Conservation (phyloP, 2,888 invertebrate species). For the Polydesmus complanatus region DNA sequence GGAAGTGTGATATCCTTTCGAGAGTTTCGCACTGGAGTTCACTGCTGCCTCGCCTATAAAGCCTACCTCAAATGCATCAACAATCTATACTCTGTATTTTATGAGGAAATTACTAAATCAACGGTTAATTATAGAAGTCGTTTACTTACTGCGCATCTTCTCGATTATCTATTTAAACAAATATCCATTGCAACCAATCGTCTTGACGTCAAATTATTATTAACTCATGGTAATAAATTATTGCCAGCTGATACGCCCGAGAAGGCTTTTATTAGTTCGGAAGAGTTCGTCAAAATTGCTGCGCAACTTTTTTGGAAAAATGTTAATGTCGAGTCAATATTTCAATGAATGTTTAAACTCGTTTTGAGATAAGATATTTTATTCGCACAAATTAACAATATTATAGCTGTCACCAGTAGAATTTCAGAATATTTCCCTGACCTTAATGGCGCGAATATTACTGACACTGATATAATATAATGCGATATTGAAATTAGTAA, state of each 20-base stretch:
- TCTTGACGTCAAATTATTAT: neutral
- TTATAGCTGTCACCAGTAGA: neutral
- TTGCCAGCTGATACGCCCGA: neutral
- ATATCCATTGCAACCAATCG: neutral
- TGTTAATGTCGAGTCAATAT: neutral
- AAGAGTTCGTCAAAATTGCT: neutral
- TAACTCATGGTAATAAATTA: too few relatives aligned
- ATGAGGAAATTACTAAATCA: neutral
- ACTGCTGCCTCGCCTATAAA: neutral
- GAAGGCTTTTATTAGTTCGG: neutral
- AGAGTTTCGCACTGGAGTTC: neutral
- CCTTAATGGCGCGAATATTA: neutral
- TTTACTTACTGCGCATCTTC: neutral
- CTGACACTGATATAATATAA: neutral
- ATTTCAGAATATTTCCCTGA: too few relatives aligned
- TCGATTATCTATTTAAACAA: neutral
- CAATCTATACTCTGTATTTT: conserved; percentile 12
- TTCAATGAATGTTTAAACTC: neutral
- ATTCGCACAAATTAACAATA: neutral
- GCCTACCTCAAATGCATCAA: neutral
- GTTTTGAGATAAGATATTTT: neutral
- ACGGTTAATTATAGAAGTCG: neutral
- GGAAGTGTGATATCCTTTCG: neutral
- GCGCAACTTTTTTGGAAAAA: neutral
- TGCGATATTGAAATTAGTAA: neutral